Conservation (phyloP, 2,113 vertebrate genomes). For the Willisornis vidua region DNA sequence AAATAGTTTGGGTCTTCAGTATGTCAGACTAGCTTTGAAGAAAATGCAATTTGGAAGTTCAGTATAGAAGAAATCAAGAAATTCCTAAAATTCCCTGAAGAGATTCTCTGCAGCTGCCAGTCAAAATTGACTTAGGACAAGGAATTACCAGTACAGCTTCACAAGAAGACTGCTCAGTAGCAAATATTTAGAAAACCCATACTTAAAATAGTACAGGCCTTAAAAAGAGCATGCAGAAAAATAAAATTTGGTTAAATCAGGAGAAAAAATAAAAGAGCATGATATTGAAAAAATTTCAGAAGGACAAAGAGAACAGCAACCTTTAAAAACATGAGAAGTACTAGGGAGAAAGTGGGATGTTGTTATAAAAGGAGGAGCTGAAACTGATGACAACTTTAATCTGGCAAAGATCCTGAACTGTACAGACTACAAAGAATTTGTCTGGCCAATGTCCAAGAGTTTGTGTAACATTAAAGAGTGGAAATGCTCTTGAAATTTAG, state of each 20-base stretch:
- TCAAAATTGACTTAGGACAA: neutral
- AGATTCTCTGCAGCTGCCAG: neutral
- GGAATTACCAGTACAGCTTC: neutral
- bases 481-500: conserved; percentile 23
- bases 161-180: neutral
- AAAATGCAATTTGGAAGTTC: neutral
- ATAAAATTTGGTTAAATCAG: neutral
- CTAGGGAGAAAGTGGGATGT: neutral
- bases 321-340: neutral
- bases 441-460: conserved; percentile 20
- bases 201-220: neutral
- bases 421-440: conserved; percentile 22
- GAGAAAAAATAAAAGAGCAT: neutral
- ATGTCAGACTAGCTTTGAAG: neutral
- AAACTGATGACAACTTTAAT: conserved; percentile 52
- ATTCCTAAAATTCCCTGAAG: neutral
- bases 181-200: neutral
- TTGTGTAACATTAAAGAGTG: conserved; percentile 45
- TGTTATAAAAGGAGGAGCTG: neutral
- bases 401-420: conserved; percentile 22
- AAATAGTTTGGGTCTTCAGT: neutral
- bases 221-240: neutral
- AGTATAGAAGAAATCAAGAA: neutral
- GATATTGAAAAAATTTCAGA: neutral
- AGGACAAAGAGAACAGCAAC: neutral